Evolutionary conservation across 2,888 invertebrate species (phyloP), one percentile per base, ranked within the genome.

Genomic region (Apamea epomidion): DNA sequence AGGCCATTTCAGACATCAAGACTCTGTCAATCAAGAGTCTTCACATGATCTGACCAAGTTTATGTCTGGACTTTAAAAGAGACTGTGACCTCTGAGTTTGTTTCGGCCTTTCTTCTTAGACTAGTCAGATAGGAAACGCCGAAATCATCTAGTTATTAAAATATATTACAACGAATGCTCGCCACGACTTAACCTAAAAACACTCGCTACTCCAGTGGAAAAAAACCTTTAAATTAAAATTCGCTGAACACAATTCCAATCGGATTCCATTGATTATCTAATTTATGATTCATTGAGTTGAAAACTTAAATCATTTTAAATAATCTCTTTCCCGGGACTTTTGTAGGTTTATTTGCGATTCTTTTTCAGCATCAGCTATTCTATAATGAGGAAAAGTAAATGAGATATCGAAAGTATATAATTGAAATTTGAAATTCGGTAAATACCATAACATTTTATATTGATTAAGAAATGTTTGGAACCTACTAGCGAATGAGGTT

Each of bases 201-300:
- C 10, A n/a, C 6, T 83, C 76, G 67, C 21, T 4, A 10, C 10
- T 18, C 1, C 10, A 60, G 65, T 67, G 65, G 48, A 0, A 16
- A 54, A n/a, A n/a, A 12, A 84, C 85, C 85, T 78, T 87, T 64
- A 87, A 73, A 80, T 85, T 84, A 81, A 87, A 81, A 84, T 86
- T 87, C 81, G 88, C 86, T 85, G 88, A 86, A 81, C 81, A 64
- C 78, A 80, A 78, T 75, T 81, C 74, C 85, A 81, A 85, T 85
- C 76, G 58, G 81, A 85, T 81, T 76, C 54, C 74, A 87, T 85
- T 81, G 88, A 85, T 87, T 85, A 81, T 80, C 81, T 75, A 81
- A 86, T 87, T 88, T 85, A 84, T 85, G 88, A 86, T 86, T 87
- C 88, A 81, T 84, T 81, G 81, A 79, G 81, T 85, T 86, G 81